Evolutionary conservation across 2,888 invertebrate species (phyloP).

Genomic region (Amphimallon solstitiale): DNA sequence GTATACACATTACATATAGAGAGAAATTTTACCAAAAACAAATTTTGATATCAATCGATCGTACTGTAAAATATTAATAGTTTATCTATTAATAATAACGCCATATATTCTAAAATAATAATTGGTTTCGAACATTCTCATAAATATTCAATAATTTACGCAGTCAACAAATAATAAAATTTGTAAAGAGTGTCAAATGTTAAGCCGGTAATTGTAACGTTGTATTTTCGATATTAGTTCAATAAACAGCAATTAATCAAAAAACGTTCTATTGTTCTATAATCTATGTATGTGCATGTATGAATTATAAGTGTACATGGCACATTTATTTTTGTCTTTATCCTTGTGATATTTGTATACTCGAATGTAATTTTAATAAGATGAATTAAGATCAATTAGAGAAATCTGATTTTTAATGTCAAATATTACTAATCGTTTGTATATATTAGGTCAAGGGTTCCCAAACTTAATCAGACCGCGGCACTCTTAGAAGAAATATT

Average conservation of each 20-base stretch:
- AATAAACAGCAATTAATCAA: slow-evolving; percentile 37
- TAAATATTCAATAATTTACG: slow-evolving; percentile 37
- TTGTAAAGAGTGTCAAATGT: slow-evolving; percentile 37
- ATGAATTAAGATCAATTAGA: too few species aligned
- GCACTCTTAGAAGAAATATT: too few species aligned
- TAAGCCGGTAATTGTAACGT: slow-evolving; percentile 33
- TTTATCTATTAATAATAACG: slow-evolving; percentile 33
- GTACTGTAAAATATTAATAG: slow-evolving; percentile 13
- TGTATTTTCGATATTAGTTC: slow-evolving; percentile 33
- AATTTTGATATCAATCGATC: background rate
- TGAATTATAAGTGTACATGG: background rate
- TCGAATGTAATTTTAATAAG: too few species aligned
- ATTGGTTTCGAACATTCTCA: slow-evolving; percentile 20
- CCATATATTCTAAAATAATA: slow-evolving; percentile 37
- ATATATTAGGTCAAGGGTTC: too few species aligned
- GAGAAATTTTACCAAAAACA: background rate
- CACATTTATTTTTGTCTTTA: too few species aligned
- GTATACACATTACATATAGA: background rate
- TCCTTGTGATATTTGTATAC: too few species aligned
- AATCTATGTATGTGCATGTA: background rate
- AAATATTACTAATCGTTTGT: too few species aligned
- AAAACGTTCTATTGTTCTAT: slow-evolving; percentile 25
- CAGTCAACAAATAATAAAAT: slow-evolving; percentile 37
- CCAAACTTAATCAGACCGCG: too few species aligned
- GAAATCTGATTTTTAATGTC: too few species aligned